phyloP scores from a whole-genome alignment of 2,888 invertebrate species.

The Cerastis leucographa region DNA sequence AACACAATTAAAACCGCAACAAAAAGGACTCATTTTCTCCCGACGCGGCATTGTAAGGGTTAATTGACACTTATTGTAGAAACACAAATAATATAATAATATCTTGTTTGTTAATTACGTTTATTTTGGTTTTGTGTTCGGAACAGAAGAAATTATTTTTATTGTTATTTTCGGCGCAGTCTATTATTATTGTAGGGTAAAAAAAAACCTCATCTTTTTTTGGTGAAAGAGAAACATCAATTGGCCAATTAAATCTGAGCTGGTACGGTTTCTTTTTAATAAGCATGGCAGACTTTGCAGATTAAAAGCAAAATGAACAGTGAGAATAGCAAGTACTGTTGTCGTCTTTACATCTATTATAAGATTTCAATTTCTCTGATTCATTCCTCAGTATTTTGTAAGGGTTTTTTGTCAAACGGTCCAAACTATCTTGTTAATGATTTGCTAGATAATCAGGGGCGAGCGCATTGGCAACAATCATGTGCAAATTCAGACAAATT shows the following conservation, averaged over 20 bases:
- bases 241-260: conserved; percentile 35
- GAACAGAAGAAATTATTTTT: conserved; percentile 27
- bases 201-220: conserved; percentile 18
- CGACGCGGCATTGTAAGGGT: conserved; percentile 66
- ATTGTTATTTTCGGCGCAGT: conserved; percentile 29
- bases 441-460: background rate
- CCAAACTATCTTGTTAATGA: background rate
- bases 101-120: conserved; percentile 50
- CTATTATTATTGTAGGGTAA: conserved; percentile 33
- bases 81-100: conserved; percentile 59
- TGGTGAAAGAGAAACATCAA: conserved; percentile 15
- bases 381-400: background rate
- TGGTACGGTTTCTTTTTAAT: background rate
- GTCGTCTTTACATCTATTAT: background rate
- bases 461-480: no score
- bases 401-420: background rate
- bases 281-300: conserved; percentile 6
- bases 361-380: background rate
- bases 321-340: background rate
- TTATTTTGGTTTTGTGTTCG: conserved; percentile 42
- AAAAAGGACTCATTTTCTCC: conserved; percentile 70
- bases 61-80: conserved; percentile 71
- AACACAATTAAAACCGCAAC: conserved; percentile 83
- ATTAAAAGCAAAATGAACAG: conserved; percentile 2
- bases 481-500: no score